phyloP scores from a whole-genome alignment of 1,140 invertebrate genomes.

The Papilio helenus region DNA sequence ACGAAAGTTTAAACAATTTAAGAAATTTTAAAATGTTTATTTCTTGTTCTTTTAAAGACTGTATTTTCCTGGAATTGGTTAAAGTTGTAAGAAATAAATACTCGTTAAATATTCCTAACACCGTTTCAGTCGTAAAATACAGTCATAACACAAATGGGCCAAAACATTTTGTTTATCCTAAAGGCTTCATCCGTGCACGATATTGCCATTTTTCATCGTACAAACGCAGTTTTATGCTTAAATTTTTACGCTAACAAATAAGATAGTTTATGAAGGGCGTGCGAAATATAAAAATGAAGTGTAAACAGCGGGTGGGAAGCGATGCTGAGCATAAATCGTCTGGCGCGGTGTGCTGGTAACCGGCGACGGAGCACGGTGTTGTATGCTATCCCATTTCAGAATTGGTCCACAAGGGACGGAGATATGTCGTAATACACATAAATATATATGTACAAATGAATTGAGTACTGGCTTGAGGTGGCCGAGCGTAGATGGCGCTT shows the following conservation, averaged over 20 bases:
- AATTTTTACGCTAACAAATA: slow-evolving; percentile 20
- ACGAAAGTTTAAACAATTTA: no score
- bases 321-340: slow-evolving; percentile 22
- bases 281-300: slow-evolving; percentile 34
- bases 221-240: not conserved
- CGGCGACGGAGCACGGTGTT: not conserved
- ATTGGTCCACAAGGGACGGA: no score
- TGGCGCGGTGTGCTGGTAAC: not conserved
- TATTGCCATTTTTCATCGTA: not conserved
- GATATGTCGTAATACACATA: no score
- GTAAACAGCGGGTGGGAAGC: slow-evolving; percentile 3
- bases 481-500: no score
- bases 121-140: not conserved
- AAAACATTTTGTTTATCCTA: slow-evolving; percentile 7
- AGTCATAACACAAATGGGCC: not conserved
- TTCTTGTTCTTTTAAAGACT: not conserved
- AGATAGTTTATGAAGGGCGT: slow-evolving; percentile 30
- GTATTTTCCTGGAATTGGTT: not conserved
- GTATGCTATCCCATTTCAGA: no score
- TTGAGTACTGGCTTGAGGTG: no score
- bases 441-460: no score
- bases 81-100: not conserved
- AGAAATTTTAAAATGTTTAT: not conserved
- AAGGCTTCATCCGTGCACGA: slow-evolving; percentile 9
- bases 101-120: not conserved